phyloP scores from a whole-genome alignment of 2,113 vertebrate species.

The Pipa parva region DNA sequence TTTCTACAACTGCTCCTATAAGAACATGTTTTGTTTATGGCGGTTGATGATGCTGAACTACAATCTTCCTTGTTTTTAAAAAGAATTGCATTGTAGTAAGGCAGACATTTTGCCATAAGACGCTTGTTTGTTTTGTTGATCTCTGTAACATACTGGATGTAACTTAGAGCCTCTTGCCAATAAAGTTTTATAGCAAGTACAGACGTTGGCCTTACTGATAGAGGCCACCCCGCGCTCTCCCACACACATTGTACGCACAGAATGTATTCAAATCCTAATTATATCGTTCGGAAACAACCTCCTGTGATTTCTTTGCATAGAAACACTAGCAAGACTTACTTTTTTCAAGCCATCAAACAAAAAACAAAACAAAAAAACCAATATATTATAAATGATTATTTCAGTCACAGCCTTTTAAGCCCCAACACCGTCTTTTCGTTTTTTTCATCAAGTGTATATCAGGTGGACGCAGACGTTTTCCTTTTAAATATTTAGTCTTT shows the following conservation, averaged over 20 bases:
- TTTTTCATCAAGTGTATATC: background rate
- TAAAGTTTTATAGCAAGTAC: conserved; percentile 7
- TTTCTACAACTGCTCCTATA: too few relatives aligned
- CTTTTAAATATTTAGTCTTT: background rate
- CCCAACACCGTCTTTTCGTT: background rate
- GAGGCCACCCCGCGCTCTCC: background rate
- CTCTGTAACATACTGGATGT: background rate
- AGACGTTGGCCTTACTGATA: conserved; percentile 8
- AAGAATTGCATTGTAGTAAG: background rate
- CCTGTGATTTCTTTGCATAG: background rate
- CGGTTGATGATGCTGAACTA: too few relatives aligned
- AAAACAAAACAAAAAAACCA: background rate
- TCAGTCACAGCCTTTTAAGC: background rate
- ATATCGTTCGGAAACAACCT: background rate
- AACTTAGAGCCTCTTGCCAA: conserved; percentile 4
- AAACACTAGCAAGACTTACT: background rate
- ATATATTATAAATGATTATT: background rate
- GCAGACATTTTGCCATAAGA: background rate
- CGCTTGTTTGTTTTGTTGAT: conserved; percentile 1
- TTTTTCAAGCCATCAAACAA: background rate
- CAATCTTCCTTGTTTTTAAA: too few relatives aligned
- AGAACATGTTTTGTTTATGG: too few relatives aligned
- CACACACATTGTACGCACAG: background rate
- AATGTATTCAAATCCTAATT: conserved; percentile 9
- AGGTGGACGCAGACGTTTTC: background rate